Evolutionary conservation across 2,797 vertebrate species (phyloP).

Genomic region (Calcarius lapponicus): DNA sequence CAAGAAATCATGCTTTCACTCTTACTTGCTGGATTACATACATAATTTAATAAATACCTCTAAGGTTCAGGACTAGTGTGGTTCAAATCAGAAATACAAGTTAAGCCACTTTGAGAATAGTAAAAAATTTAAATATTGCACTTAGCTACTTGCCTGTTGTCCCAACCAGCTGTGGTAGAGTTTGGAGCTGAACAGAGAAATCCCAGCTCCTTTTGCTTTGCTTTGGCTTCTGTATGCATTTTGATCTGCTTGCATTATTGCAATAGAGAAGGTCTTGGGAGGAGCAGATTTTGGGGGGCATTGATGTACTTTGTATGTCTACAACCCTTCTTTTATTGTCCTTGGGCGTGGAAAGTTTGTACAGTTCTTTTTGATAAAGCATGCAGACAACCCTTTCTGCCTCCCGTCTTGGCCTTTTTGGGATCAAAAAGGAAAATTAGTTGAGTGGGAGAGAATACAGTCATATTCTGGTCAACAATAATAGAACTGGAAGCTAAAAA

Average conservation of each 20-base stretch:
- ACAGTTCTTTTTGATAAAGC: background rate
- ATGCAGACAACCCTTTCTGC: background rate
- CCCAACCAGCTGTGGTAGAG: background rate
- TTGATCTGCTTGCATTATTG: background rate
- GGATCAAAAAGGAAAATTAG: background rate
- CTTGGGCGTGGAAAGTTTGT: background rate
- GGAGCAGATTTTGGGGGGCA: background rate
- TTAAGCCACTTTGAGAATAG: background rate
- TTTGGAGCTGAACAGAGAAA: background rate
- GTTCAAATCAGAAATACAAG: background rate
- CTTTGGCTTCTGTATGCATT: background rate
- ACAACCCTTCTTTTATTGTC: background rate
- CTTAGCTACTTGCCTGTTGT: background rate
- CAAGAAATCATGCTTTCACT: background rate
- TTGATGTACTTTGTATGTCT: background rate
- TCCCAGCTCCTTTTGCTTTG: background rate
- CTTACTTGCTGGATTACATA: background rate
- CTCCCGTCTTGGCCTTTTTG: background rate
- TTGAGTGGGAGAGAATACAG: background rate
- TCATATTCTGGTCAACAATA: background rate
- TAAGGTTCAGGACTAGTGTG: background rate
- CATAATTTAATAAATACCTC: background rate
- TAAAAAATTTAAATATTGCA: background rate
- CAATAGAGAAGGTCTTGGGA: background rate
- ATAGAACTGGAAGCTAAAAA: background rate